Percentiles rank a stretch among this genome's conserved stretches.
Conservation (phyloP, 2,797 vertebrate genomes). For the Danio kyathit region DNA sequence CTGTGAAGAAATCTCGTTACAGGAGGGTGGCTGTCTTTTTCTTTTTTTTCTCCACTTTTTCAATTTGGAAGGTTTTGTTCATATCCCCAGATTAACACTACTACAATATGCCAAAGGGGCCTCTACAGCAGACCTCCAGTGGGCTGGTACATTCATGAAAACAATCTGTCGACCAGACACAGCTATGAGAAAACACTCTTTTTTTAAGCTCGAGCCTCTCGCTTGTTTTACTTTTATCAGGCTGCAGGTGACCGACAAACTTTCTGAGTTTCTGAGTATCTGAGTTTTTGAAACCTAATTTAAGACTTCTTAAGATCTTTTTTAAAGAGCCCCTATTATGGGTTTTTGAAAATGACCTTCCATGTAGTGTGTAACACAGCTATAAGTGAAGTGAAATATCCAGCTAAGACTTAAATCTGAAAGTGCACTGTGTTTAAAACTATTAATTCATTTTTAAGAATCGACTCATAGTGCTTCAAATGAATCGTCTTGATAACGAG, state of each 20-base stretch:
- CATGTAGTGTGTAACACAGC: too few relatives aligned
- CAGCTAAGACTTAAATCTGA: too few relatives aligned
- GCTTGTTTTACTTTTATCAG: slow-evolving; percentile 4
- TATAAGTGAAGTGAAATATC: too few relatives aligned
- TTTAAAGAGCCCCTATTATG: too few relatives aligned
- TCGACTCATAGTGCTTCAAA: too few relatives aligned
- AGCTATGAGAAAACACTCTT: slow-evolving; percentile 18
- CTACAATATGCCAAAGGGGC: slow-evolving; percentile 42
- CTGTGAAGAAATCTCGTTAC: slow-evolving; percentile 67
- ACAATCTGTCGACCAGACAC: not conserved
- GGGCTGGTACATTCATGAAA: slow-evolving; percentile 14
- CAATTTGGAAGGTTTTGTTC: slow-evolving; percentile 44
- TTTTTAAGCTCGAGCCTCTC: not conserved
- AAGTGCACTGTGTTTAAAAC: too few relatives aligned
- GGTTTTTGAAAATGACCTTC: too few relatives aligned
- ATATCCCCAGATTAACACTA: slow-evolving; percentile 46
- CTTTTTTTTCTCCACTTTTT: slow-evolving; percentile 38
- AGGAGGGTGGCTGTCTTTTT: slow-evolving; percentile 60
- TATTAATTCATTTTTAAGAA: too few relatives aligned
- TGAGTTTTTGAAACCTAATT: not conserved
- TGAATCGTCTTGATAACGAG: too few relatives aligned
- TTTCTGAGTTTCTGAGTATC: not conserved
- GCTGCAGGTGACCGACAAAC: not conserved
- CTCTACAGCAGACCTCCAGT: slow-evolving; percentile 34
- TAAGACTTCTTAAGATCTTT: not conserved